phyloP scores from a whole-genome alignment of 2,888 invertebrate genomes.

The Drosophila kambysellisi region DNA sequence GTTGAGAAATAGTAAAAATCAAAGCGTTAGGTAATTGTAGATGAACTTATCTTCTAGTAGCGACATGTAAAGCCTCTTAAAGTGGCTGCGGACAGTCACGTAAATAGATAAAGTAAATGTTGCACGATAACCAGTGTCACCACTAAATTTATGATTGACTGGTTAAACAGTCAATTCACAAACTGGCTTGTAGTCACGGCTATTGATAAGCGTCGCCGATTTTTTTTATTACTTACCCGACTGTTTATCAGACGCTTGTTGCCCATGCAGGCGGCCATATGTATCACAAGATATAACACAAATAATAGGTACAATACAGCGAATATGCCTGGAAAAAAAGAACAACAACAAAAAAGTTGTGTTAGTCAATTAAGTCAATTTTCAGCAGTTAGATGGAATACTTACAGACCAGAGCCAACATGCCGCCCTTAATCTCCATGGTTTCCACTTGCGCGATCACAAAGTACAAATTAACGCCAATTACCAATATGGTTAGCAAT shows the following conservation, averaged over 20 bases:
- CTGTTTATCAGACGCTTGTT: conserved; percentile 86
- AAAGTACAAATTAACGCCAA: conserved; percentile 92
- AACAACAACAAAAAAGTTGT: conserved; percentile 11
- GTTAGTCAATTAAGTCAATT: conserved; percentile 4
- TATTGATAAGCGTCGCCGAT: conserved; percentile 50
- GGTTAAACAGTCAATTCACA: conserved; percentile 23
- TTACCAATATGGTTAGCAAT: conserved; percentile 89
- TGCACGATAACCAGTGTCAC: conserved; percentile 24
- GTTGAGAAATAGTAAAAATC: conserved; percentile 44
- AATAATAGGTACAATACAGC: conserved; percentile 90
- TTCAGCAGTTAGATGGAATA: conserved; percentile 1
- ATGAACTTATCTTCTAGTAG: conserved; percentile 33
- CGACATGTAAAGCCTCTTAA: conserved; percentile 37
- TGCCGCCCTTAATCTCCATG: conserved; percentile 84
- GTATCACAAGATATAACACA: conserved; percentile 90
- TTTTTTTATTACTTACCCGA: conserved; percentile 84
- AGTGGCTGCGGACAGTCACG: conserved; percentile 60
- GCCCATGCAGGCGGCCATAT: conserved; percentile 90
- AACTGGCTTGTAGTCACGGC: conserved; percentile 24
- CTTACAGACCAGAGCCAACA: conserved; percentile 85
- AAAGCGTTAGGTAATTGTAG: conserved; percentile 39
- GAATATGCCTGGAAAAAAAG: conserved; percentile 85
- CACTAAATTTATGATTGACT: conserved; percentile 47
- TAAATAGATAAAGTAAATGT: conserved; percentile 62
- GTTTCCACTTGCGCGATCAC: conserved; percentile 88